Evolutionary conservation across 2,113 vertebrate genomes (phyloP), one percentile per base, ranked within the genome.

Genomic region (Chlamydotis undulata): DNA sequence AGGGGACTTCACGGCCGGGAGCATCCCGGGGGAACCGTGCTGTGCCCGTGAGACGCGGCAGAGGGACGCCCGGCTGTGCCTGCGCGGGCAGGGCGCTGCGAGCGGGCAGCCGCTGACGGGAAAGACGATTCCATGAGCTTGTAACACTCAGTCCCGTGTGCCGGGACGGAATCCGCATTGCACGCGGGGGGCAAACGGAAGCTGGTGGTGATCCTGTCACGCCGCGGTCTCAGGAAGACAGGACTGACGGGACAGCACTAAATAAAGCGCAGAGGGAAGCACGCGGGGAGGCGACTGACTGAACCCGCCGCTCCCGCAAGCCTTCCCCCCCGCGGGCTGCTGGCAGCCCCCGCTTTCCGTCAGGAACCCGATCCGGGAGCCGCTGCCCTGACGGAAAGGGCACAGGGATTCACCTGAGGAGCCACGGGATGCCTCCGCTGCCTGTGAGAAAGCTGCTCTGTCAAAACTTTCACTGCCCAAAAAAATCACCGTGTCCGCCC

Each of bases 181-280:
- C 29, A 56, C 2, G 49, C 2, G 45, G 3, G 55, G 81, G 84
- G 81, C 18, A 65, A 68, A 78, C 2, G 0, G 57, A 69, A 63
- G 81, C 91, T 85, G 84, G 82, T 85, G 94, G 82, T 79, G 24
- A 17, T 95, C 41, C 93, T 91, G 87, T 11, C 91, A 33, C 1
- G 33, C 80, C 52, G 73, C 18, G 74, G 53, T 65, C 82, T 68
- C 92, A 67, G 76, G 88, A 95, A 96, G 85, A 19, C 41, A 77
- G 25, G 57, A 43, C 4, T 7, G 76, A 41, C 86, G 55, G 0
- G 25, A 52, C 86, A 64, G 71, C 76, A 43, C 93, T 94, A 92
- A 94, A 96, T 90, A 95, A 93, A 97, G 96, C 75, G 3, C 15
- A 18, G 39, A 63, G 80, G 76, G 52, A 71, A 85, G 35, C 41